These are phyloP conservation scores for Globodera rostochiensis DNA, from an alignment of 1,140 invertebrate genomes.

Conservation along the genomic window DNA sequence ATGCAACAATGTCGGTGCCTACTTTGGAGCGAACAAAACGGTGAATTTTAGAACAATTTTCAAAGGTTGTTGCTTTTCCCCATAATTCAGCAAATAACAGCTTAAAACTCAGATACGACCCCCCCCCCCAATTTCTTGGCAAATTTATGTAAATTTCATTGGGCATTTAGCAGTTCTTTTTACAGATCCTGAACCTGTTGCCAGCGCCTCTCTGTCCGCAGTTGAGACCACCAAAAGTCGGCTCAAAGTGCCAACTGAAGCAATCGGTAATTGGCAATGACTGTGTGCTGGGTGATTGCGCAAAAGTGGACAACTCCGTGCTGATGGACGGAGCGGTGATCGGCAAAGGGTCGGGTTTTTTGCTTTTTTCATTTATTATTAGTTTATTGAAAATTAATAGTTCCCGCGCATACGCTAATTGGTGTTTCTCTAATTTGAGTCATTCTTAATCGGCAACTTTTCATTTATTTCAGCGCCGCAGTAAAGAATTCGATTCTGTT, in stretches of 20 bases:
- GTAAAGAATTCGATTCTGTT: constrained; percentile 1
- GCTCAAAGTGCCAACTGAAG: constrained; percentile 23
- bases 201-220: background rate
- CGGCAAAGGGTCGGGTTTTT: background rate
- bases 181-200: constrained; percentile 16
- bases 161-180: background rate
- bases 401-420: no score
- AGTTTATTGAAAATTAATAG: no score
- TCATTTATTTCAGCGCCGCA: background rate
- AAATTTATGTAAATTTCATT: no score
- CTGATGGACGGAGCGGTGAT: background rate
- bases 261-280: constrained; percentile 14
- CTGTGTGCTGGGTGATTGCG: constrained; percentile 16
- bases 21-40: constrained; percentile 53
- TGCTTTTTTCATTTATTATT: no score
- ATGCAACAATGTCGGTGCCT: constrained; percentile 50
- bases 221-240: background rate
- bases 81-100: no score
- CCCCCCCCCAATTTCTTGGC: no score
- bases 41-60: constrained; percentile 7
- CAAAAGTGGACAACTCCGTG: constrained; percentile 27
- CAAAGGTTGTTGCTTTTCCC: background rate
- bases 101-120: no score
- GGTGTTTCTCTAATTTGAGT: no score
- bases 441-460: background rate